These are phyloP conservation scores for Drosophila vallismaia DNA, from an alignment of 2,888 invertebrate genomes.

Conservation along the genomic window DNA sequence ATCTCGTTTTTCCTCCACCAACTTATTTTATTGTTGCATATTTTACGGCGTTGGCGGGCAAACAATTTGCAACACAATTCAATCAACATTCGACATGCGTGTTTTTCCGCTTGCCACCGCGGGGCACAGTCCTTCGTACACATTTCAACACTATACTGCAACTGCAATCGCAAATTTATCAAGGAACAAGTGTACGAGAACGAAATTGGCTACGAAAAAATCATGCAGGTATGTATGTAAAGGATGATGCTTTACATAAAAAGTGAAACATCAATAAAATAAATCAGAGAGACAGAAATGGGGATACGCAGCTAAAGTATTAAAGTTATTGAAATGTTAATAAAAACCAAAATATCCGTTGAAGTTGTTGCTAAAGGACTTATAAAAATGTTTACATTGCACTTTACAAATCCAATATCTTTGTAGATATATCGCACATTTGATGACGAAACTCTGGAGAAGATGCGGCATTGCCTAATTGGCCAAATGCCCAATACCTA, in stretches of 20 bases:
- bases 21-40: slow-evolving; percentile 59
- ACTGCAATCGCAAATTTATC: slow-evolving; percentile 83
- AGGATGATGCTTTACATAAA: slow-evolving; percentile 42
- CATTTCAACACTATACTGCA: slow-evolving; percentile 84
- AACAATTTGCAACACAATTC: slow-evolving; percentile 79
- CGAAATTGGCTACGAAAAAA: slow-evolving; percentile 84
- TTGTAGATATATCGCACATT: slow-evolving; percentile 82
- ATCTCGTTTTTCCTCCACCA: slow-evolving; percentile 20
- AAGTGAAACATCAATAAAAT: slow-evolving; percentile 36
- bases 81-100: slow-evolving; percentile 75
- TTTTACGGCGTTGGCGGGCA: slow-evolving; percentile 65
- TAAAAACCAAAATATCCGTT: too few relatives aligned
- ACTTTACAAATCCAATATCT: slow-evolving; percentile 14
- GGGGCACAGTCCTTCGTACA: slow-evolving; percentile 82
- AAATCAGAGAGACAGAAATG: neutral
- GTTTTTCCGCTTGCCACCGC: slow-evolving; percentile 1
- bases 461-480: slow-evolving; percentile 82
- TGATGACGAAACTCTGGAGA: slow-evolving; percentile 82
- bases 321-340: too few relatives aligned
- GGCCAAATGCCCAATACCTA: slow-evolving; percentile 84
- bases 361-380: too few relatives aligned
- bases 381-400: too few relatives aligned
- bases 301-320: neutral
- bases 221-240: slow-evolving; percentile 80
- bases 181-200: slow-evolving; percentile 84